Evolutionary conservation across 1,140 invertebrate species (phyloP), one percentile per base, ranked within the genome.

Genomic region (Drosophila prosaltans): DNA sequence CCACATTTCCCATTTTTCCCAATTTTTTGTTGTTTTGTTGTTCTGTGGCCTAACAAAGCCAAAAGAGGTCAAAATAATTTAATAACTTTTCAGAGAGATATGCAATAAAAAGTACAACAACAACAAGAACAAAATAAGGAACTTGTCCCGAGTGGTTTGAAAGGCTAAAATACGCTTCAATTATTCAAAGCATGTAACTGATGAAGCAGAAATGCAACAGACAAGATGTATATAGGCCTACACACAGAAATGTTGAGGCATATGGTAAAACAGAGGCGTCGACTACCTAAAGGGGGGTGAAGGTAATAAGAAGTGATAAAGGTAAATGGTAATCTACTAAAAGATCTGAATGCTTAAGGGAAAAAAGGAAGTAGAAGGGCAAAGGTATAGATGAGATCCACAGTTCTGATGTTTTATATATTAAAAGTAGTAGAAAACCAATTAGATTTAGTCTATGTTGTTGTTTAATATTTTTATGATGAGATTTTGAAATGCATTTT

Each of bases 111-210:
- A 41, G 32, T 70, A 48, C 57, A 40, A n/a, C 6, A 8, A 55
- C 51, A 39, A 26, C 32, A 26, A 11, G 21, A 32, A n/a, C 16
- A 41, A 26, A 9, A 57, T 10, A 65, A 59, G 63, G 48, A 74
- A 61, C 59, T 68, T 69, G 67, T 57, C 41, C 51, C 43, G 6
- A 55, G 48, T 45, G 45, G 16, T 36, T 32, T 43, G 43, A 67
- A 64, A 69, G 81, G 68, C 68, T 78, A 79, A 85, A 86, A 90
- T 81, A 80, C 78, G 83, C 84, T 89, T 88, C 84, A 88, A 89
- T 91, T 91, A 91, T 91, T 91, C 88, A 91, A 84, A 86, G 80
- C 88, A 86, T 91, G 88, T 91, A 91, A 91, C 88, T 90, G 88
- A 88, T 86, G 82, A 90, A 90, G 88, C 86, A 90, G 76, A 90